Conservation (phyloP, 2,113 vertebrate genomes). For the Seriola dumerili region DNA sequence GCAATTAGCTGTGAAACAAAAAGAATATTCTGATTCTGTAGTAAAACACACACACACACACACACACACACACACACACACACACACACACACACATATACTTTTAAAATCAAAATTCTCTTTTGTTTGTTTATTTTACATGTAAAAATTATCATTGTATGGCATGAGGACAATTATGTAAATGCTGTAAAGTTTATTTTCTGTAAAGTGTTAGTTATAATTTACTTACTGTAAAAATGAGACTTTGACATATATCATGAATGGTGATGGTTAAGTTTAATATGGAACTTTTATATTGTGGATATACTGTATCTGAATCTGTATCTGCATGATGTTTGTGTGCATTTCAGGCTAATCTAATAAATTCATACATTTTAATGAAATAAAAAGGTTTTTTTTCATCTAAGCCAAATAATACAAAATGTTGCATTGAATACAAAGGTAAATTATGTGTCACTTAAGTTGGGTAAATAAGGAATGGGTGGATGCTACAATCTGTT, state of each 20-base stretch:
- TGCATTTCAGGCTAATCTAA: slow-evolving; percentile 20
- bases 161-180: slow-evolving; percentile 50
- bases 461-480: no score
- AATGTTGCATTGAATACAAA: not conserved
- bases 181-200: slow-evolving; percentile 63
- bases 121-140: not conserved
- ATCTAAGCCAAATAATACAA: not conserved
- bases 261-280: not conserved
- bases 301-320: slow-evolving; percentile 1
- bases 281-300: slow-evolving; percentile 10
- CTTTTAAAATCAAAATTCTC: not conserved
- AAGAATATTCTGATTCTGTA: no score
- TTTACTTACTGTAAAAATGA: not conserved
- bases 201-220: slow-evolving; percentile 4
- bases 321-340: slow-evolving; percentile 2
- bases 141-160: slow-evolving; percentile 14
- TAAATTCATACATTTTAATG: slow-evolving; percentile 23
- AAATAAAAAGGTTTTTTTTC: not conserved
- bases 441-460: not conserved
- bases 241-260: slow-evolving; percentile 24
- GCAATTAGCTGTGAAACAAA: slow-evolving; percentile 36
- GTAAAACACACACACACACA: no score
- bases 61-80: no score
- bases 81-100: no score
- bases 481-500: no score